Base-by-base conservation (phyloP, 2,113 vertebrate species). In the Saguinus imperator region DNA sequence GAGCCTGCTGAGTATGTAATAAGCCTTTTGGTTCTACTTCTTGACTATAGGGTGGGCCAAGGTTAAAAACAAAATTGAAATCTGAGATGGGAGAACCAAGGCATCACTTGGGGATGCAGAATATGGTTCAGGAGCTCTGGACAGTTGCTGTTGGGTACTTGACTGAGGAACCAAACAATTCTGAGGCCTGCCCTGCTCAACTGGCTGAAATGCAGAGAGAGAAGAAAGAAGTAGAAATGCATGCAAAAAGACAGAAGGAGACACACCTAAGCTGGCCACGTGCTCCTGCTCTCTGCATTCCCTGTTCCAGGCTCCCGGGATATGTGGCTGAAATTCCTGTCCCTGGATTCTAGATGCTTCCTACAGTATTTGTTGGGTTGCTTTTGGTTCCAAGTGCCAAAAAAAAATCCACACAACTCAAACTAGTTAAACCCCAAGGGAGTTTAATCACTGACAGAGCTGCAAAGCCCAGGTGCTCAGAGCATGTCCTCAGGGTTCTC, bases 401-500 rank as follows among this genome's bases (percentile, higher is more conserved):
- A 92, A 40, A 40, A 37, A 3, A 18, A 20, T 14, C 35, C 48
- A 84, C 21, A 5, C 11, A 40, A 66, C 20, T 58, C 45, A 32
- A 58, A 76, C 43, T 58, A 35, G 4, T 32, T 8, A 12, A 57
- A 70, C 10, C 72, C 9, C 5, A 20, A 45, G 3, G 40, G 43
- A 64, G 27, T 5, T 4, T 17, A 9, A 10, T 50, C 43, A 32
- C 27, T 37, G 8, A 32, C 8, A 58, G 25, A 55, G 50, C n/a
- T 73, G 50, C 23, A 7, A 37, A 25, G 20, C 43, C 76, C 27
- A 45, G 70, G 35, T 6, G 7, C 32, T 45, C 37, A 37, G n/a
- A 27, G 12, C 27, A 3, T 5, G 23, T 35, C 45, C 3, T 2
- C 21, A 45, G 6, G 2, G 20, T 0, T 55, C 35, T 37, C 25